A percentile compares a stretch with the other conserved stretches of the same genome.
Evolutionary conservation across 2,888 invertebrate species (phyloP).

Genomic region (Drosophila prostipennis): DNA sequence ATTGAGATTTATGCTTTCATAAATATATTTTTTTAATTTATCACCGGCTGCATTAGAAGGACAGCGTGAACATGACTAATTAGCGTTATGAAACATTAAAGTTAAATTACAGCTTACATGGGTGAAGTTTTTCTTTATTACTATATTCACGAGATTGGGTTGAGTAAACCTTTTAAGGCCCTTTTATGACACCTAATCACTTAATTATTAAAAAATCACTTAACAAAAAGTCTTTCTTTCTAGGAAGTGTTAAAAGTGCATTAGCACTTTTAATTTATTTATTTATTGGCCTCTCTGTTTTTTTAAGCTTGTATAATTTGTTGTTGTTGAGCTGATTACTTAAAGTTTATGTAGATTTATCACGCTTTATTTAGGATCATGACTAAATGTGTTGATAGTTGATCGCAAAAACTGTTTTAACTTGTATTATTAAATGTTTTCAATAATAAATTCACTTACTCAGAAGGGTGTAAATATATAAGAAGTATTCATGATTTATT

Average conservation of each 20-base stretch:
- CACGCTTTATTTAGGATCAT: no score
- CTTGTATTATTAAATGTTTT: no score
- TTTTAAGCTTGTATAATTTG: no score
- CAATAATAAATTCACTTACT: neutral
- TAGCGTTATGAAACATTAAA: slow-evolving; percentile 17
- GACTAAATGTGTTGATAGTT: no score
- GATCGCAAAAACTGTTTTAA: no score
- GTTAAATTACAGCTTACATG: neutral
- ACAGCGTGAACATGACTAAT: slow-evolving; percentile 34
- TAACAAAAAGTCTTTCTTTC: neutral
- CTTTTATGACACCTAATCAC: neutral
- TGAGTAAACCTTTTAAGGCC: neutral
- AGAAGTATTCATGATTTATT: neutral
- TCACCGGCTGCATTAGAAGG: slow-evolving; percentile 38
- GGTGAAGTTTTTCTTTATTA: neutral
- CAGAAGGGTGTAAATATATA: neutral
- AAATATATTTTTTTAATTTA: slow-evolving; percentile 18
- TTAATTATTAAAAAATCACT: neutral
- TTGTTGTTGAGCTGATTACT: neutral
- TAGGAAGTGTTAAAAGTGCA: neutral
- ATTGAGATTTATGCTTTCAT: slow-evolving; percentile 41
- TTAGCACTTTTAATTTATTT: neutral
- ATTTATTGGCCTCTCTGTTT: no score
- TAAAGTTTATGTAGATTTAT: no score
- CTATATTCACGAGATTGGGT: neutral